Conservation (phyloP, 2,888 invertebrate genomes). For the Heliconius ismenius region DNA sequence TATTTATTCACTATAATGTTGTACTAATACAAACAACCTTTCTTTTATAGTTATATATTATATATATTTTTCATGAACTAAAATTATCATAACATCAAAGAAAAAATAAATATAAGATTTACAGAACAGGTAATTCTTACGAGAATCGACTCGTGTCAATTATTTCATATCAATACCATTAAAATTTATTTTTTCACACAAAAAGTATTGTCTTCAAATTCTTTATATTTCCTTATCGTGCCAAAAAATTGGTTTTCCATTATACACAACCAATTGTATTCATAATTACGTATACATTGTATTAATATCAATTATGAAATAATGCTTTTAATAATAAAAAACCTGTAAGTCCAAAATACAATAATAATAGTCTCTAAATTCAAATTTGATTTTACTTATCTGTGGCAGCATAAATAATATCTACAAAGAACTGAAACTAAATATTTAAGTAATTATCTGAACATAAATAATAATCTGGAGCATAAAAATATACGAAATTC, state of each 20-base stretch:
- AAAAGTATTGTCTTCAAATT: neutral
- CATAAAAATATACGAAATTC: neutral
- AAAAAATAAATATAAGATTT: neutral
- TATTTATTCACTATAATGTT: neutral
- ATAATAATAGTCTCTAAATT: neutral
- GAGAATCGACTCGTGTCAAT: neutral
- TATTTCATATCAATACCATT: neutral
- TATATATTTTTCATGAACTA: neutral
- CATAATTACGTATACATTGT: conserved; percentile 7
- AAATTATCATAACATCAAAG: neutral
- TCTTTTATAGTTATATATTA: neutral
- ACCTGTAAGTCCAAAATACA: no score
- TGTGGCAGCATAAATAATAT: neutral
- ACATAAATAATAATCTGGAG: neutral
- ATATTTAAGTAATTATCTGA: no score
- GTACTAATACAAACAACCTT: conserved; percentile 1
- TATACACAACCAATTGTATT: conserved; percentile 6
- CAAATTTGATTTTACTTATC: neutral
- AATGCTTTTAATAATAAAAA: neutral
- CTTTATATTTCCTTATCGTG: neutral
- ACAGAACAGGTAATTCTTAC: no score
- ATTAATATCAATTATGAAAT: neutral
- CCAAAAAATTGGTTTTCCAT: neutral
- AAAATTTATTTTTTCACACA: neutral
- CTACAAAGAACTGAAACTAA: no score